phyloP scores from a whole-genome alignment of 2,888 invertebrate genomes.

The Thymelicus acteon region DNA sequence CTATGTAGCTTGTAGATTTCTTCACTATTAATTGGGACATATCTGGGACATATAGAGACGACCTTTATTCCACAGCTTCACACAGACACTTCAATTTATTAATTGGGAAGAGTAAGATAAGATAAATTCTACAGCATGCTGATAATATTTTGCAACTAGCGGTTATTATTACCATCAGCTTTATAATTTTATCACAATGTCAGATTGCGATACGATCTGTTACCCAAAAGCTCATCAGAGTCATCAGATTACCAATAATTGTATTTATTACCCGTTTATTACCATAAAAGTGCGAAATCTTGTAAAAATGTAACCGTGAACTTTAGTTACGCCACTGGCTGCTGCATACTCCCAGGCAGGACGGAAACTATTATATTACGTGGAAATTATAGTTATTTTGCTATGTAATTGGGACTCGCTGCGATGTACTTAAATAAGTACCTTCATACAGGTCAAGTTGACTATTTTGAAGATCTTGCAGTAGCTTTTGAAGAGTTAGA shows the following conservation, averaged over 20 bases:
- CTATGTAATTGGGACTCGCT: constrained; percentile 7
- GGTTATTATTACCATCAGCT: neutral
- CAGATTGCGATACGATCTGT: neutral
- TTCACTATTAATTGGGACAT: too few species aligned
- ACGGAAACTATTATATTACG: constrained; percentile 30
- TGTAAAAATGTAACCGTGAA: constrained; percentile 18
- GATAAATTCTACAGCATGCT: too few species aligned
- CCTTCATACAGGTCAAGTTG: neutral
- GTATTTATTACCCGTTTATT: constrained; percentile 21
- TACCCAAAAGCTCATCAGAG: constrained; percentile 3
- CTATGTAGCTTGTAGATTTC: too few species aligned
- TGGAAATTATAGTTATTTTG: constrained; percentile 22
- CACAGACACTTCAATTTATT: too few species aligned
- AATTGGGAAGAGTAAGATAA: too few species aligned
- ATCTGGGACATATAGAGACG: too few species aligned
- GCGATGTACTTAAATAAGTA: neutral
- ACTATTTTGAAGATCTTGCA: neutral
- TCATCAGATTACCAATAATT: constrained; percentile 12
- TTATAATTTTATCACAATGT: neutral
- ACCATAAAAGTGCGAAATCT: constrained; percentile 15
- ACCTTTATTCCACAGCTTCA: too few species aligned
- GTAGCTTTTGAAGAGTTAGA: too few species aligned
- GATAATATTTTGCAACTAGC: neutral
- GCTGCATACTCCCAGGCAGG: neutral
- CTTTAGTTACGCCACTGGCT: constrained; percentile 20